Evolutionary conservation across 2,888 invertebrate species (phyloP), one percentile per base, ranked within the genome.

Genomic region (Calameuta idolon): DNA sequence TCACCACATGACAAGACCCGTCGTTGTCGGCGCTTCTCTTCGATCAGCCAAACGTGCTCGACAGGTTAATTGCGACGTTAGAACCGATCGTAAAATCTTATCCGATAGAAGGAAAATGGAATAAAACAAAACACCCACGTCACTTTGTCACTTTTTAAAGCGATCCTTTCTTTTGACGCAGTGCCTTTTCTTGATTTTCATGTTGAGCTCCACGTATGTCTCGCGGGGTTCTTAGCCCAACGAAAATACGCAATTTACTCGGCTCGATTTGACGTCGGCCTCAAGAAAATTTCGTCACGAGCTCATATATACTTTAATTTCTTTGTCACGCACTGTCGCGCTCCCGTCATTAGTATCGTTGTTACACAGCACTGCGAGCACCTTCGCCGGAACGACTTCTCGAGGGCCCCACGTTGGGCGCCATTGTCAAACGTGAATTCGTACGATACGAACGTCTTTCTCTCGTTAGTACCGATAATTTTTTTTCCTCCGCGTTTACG

Each of bases 181-280:
- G 80, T 86, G 87, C 82, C 84, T 85, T 84, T 88, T 87, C 81
- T 88, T 85, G 81, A 87, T 84, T 86, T 85, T 88, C 88, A 82
- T 84, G 75, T 75, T 78, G 77, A 33, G 55, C 23, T 55, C 23
- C 55, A 55, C 55, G 55, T 55, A 55, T 23, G 23, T 55, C 55
- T 15, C 55, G 40, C 15, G 55, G 55, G 55, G 23, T 55, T 55
- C 55, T 23, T 55, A 23, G 55, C 23, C 55, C 55, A 23, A 23
- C 55, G 23, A 55, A 55, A 9, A 55, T 55, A 55, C 55, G 23
- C 2, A 9, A 55, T 55, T 55, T 55, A 23, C 2, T 23, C 55
- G 55, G 55, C 55, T 23, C 55, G 55, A 55, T 55, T 0, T 15
- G 55, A 55, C 55, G 55, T 55, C 55, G 55, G 55, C 23, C 55